phyloP scores from a whole-genome alignment of 2,888 invertebrate genomes.

The Cantharis nigra region DNA sequence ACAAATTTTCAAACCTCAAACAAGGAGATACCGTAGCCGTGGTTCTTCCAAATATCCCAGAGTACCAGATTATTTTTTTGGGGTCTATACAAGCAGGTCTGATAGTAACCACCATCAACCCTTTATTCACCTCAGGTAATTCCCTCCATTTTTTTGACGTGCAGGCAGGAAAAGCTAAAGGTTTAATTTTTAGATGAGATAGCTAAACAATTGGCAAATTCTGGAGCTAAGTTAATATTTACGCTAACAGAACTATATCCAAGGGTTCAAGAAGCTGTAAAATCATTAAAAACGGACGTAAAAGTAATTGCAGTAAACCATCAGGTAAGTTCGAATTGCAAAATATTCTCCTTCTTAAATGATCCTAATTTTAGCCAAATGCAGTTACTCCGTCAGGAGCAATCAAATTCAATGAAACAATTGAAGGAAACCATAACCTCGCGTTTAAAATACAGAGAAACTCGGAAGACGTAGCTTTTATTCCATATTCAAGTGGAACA shows the following conservation, averaged over 20 bases:
- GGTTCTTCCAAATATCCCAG: slow-evolving; percentile 75
- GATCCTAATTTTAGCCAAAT: not conserved
- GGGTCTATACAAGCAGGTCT: slow-evolving; percentile 73
- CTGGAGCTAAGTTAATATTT: slow-evolving; percentile 65
- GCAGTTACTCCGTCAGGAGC: slow-evolving; percentile 46
- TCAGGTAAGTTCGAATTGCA: slow-evolving; percentile 47
- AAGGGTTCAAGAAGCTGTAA: slow-evolving; percentile 53
- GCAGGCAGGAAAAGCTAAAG: slow-evolving; percentile 27
- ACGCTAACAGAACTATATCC: slow-evolving; percentile 62
- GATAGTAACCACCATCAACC: slow-evolving; percentile 71
- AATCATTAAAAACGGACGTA: slow-evolving; percentile 17
- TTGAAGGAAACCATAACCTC: slow-evolving; percentile 48
- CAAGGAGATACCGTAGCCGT: slow-evolving; percentile 65
- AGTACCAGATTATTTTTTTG: slow-evolving; percentile 66
- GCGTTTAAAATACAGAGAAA: not conserved
- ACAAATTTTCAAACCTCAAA: slow-evolving; percentile 63
- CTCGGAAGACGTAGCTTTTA: not conserved
- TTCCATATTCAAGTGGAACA: not conserved
- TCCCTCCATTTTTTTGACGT: not conserved
- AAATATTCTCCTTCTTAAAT: not conserved
- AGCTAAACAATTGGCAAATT: slow-evolving; percentile 63
- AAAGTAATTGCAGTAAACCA: slow-evolving; percentile 68
- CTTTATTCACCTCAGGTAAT: slow-evolving; percentile 62
- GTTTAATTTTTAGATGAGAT: slow-evolving; percentile 64
- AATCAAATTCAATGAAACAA: slow-evolving; percentile 64